Evolutionary conservation across 2,797 vertebrate species (phyloP).

Genomic region (Muscicapa comitata): DNA sequence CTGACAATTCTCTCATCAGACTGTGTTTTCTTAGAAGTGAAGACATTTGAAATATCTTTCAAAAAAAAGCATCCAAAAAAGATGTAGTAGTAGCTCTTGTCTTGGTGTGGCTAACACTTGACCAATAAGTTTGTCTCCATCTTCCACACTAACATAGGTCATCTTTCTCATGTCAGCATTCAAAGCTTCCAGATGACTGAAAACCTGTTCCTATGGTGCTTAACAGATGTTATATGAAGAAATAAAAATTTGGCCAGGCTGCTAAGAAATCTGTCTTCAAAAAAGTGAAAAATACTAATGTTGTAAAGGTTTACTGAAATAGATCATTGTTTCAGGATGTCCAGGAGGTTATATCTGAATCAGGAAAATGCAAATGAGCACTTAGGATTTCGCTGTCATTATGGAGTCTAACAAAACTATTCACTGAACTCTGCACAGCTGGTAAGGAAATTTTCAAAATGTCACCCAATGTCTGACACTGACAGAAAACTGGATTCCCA

Average conservation of each 20-base stretch:
- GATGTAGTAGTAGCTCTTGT: background rate
- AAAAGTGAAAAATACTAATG: background rate
- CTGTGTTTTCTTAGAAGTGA: background rate
- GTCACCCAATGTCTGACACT: background rate
- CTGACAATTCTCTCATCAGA: background rate
- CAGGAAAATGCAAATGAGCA: rapidly evolving
- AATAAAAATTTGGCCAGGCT: background rate
- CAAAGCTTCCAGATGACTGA: background rate
- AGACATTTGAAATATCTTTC: background rate
- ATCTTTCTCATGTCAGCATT: background rate
- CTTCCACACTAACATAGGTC: background rate
- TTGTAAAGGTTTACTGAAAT: background rate
- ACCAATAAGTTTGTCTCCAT: background rate
- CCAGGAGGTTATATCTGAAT: background rate
- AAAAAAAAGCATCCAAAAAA: background rate
- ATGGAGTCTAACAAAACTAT: background rate
- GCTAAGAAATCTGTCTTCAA: background rate
- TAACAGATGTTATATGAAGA: background rate
- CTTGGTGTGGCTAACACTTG: background rate
- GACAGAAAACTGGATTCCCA: background rate
- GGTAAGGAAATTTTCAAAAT: background rate
- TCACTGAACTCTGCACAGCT: background rate
- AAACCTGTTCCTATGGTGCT: rapidly evolving
- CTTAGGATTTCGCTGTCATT: background rate
- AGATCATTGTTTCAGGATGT: background rate